Evolutionary conservation across 2,113 vertebrate species (phyloP), one percentile per base, ranked within the genome.

Genomic region (Tylochromis polylepis): DNA sequence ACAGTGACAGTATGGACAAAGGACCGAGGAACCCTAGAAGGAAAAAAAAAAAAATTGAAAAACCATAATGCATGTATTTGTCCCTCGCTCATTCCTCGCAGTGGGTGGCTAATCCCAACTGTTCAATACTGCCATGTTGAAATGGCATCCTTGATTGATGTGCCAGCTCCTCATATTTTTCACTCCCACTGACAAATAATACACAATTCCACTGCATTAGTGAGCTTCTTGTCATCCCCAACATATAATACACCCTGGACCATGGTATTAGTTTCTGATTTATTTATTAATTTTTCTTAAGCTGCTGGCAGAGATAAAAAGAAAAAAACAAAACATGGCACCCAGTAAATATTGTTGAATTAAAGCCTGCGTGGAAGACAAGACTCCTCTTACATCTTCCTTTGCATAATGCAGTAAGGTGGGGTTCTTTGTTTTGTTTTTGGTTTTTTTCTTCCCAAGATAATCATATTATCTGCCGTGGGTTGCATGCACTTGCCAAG

Each of bases 391-490:
- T 91, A 92, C 87, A 92, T 94, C 92, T 89, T 89, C 87, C 86
- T 91, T 92, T 94, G 84, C 87, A 90, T 93, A 92, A 94, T 80
- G 86, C 80, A 57, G 70, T 5, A 87, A 92, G 89, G 90, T 81
- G 86, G 78, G 77, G 80, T 79, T 86, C 85, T 94, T 89, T 87
- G 88, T 78, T 91, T 91, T 60, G 24, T 53, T 79, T 88, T 46
- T 27, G 31, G 4, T 43, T 72, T 22, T 43, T 29, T 60, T 62
- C 55, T 56, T 57, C 88, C 79, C 67, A 57, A 84, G 95, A 95
- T 95, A 95, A 96, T 95, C 95, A 94, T 92, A 93, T 95, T 96
- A 96, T 95, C 92, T 95, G 89, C 88, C 84, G 81, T 87, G 91
- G 84, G 83, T 88, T 94, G 85, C 89, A 55, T 82, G 88, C 91